These are phyloP conservation scores for Euzetes globulus DNA, from an alignment of 2,888 invertebrate species.

Conservation along the genomic window DNA sequence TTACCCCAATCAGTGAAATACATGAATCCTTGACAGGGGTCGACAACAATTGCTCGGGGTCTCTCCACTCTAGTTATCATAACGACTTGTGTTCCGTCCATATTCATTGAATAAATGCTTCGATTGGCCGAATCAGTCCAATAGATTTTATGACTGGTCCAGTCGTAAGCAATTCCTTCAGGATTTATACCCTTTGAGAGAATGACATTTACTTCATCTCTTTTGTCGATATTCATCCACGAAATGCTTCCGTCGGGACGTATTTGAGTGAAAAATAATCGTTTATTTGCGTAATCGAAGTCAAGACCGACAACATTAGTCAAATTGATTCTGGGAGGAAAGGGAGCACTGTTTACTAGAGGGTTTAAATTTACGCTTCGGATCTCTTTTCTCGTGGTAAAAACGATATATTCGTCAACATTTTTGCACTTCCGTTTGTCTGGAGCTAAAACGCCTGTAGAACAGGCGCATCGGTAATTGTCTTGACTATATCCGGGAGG, in stretches of 20 bases:
- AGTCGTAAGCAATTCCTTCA: constrained; percentile 90
- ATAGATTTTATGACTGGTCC: constrained; percentile 94
- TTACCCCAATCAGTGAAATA: constrained; percentile 92
- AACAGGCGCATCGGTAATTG: constrained; percentile 68
- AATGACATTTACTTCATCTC: constrained; percentile 49
- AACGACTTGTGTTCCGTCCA: constrained; percentile 74
- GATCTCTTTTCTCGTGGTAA: constrained; percentile 88
- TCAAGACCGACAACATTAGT: constrained; percentile 92
- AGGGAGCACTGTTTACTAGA: constrained; percentile 68
- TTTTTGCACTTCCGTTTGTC: constrained; percentile 61
- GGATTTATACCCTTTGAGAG: constrained; percentile 65
- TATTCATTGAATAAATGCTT: constrained; percentile 87
- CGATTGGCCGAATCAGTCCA: constrained; percentile 95
- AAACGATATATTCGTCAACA: constrained; percentile 78
- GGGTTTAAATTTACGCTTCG: constrained; percentile 82
- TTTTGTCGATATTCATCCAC: constrained; percentile 65
- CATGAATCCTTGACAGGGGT: constrained; percentile 90
- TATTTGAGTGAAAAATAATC: constrained; percentile 72
- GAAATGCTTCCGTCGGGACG: constrained; percentile 82
- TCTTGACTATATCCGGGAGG: constrained; percentile 54
- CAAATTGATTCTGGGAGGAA: constrained; percentile 68
- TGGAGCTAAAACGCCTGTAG: constrained; percentile 68
- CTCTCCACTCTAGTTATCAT: constrained; percentile 89
- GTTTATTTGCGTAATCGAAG: constrained; percentile 81
- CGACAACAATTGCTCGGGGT: constrained; percentile 87